phyloP scores from a whole-genome alignment of 2,888 invertebrate genomes.

The Oegoconia quadripuncta region DNA sequence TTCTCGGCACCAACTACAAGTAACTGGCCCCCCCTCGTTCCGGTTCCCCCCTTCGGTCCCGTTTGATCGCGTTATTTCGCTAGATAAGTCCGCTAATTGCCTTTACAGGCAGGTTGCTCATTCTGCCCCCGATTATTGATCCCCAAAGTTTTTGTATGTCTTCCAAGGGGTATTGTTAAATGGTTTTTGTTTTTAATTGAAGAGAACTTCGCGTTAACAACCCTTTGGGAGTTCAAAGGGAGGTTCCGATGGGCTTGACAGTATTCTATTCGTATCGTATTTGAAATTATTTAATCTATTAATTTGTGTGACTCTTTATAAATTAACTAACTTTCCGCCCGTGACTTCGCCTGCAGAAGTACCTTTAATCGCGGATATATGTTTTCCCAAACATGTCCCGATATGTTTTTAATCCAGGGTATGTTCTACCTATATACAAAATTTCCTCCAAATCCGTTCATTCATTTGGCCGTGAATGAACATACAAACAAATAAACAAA shows the following conservation, averaged over 20 bases:
- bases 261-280: conserved; percentile 19
- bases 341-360: too few species aligned
- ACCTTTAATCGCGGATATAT: too few species aligned
- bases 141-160: conserved; percentile 67
- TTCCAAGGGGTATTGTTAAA: conserved; percentile 55
- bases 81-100: conserved; percentile 73
- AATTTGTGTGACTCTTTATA: too few species aligned
- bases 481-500: too few species aligned
- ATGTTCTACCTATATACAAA: too few species aligned
- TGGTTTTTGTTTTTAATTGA: conserved; percentile 58
- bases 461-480: too few species aligned
- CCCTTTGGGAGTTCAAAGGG: conserved; percentile 15
- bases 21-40: conserved; percentile 28
- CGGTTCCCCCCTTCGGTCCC: conserved; percentile 20
- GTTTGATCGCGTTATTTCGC: conserved; percentile 65
- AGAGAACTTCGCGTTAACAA: conserved; percentile 27
- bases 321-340: too few species aligned
- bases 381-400: too few species aligned
- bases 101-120: conserved; percentile 65
- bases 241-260: conserved; percentile 19
- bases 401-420: too few species aligned
- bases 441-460: too few species aligned
- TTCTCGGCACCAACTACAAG: conserved; percentile 51
- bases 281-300: too few species aligned
- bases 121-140: conserved; percentile 61